Conservation (phyloP, 2,113 vertebrate genomes). For the Mugil cephalus region DNA sequence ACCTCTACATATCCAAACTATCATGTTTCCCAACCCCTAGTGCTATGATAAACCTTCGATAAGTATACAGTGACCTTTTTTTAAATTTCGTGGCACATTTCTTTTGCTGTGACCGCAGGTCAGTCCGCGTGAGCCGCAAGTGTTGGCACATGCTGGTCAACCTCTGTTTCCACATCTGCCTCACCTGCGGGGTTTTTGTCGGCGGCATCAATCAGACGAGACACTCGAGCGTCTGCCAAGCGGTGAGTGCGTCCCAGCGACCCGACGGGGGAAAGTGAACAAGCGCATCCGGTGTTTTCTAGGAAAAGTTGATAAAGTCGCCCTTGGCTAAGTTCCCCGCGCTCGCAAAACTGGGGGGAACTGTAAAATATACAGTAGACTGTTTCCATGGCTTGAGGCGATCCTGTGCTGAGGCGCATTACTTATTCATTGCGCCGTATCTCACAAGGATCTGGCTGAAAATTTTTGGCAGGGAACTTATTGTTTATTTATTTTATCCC, state of each 20-base stretch:
- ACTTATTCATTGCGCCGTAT: constrained; percentile 26
- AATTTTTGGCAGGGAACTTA: background rate
- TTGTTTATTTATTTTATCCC: constrained; percentile 36
- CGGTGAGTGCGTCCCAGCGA: constrained; percentile 85
- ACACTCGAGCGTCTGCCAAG: constrained; percentile 92
- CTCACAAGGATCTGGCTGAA: constrained; percentile 20
- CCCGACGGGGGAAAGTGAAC: background rate
- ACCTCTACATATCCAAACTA: too few relatives aligned
- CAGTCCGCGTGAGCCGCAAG: constrained; percentile 93
- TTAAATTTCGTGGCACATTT: too few relatives aligned
- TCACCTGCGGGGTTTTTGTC: constrained; percentile 92
- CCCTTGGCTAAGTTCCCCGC: constrained; percentile 30
- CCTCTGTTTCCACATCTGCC: constrained; percentile 93
- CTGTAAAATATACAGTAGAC: constrained; percentile 41
- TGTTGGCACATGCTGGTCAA: constrained; percentile 99
- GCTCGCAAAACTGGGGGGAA: constrained; percentile 28
- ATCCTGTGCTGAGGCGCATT: constrained; percentile 11
- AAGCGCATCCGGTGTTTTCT: constrained; percentile 23
- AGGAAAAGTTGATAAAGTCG: constrained; percentile 15
- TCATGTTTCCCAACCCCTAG: too few relatives aligned
- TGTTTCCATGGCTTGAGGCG: constrained; percentile 38
- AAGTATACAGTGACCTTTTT: too few relatives aligned
- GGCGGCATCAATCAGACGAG: constrained; percentile 94
- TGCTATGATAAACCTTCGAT: too few relatives aligned
- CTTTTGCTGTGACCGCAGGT: constrained; percentile 74